Percentiles rank a stretch among this genome's conserved stretches.
Conservation (phyloP, 2,888 invertebrate species). For the Unio delphinus region DNA sequence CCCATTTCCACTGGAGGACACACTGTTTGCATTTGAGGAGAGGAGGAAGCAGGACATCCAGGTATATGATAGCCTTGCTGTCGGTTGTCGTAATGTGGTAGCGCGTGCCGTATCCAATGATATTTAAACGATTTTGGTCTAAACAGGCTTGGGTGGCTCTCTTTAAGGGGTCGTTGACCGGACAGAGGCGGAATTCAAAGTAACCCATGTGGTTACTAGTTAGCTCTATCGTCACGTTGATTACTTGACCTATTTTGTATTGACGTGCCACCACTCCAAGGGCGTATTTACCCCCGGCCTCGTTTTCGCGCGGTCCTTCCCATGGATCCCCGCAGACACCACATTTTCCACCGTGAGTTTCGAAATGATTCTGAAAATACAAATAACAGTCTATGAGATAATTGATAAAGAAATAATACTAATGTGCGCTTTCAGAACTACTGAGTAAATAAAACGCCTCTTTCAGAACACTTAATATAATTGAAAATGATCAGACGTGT, state of each 20-base stretch:
- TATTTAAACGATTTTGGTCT: conserved; percentile 54
- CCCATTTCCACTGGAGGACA: conserved; percentile 71
- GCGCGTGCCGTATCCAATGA: conserved; percentile 36
- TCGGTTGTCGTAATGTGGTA: conserved; percentile 22
- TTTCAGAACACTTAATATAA: too few species aligned
- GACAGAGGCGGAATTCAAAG: conserved; percentile 40
- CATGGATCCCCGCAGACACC: conserved; percentile 91
- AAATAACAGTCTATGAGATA: not conserved
- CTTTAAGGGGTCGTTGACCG: conserved; percentile 30
- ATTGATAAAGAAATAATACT: too few species aligned
- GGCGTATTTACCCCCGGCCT: conserved; percentile 52
- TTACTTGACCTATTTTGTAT: conserved; percentile 31
- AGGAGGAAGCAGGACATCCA: conserved; percentile 56
- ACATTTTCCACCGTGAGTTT: conserved; percentile 78
- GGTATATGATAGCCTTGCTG: conserved; percentile 11
- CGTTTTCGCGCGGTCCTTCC: conserved; percentile 55
- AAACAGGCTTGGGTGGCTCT: conserved; percentile 32
- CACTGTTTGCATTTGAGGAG: conserved; percentile 65
- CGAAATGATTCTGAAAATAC: conserved; percentile 36
- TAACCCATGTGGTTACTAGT: conserved; percentile 43
- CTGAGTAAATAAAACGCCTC: too few species aligned
- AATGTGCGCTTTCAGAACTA: too few species aligned
- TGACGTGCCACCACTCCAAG: conserved; percentile 35
- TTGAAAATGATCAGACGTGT: too few species aligned
- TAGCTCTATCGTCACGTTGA: conserved; percentile 35